Base-by-base conservation (phyloP, 37 sponge, comb jelly and placozoan species). In the Amphimedon queenslandica region DNA sequence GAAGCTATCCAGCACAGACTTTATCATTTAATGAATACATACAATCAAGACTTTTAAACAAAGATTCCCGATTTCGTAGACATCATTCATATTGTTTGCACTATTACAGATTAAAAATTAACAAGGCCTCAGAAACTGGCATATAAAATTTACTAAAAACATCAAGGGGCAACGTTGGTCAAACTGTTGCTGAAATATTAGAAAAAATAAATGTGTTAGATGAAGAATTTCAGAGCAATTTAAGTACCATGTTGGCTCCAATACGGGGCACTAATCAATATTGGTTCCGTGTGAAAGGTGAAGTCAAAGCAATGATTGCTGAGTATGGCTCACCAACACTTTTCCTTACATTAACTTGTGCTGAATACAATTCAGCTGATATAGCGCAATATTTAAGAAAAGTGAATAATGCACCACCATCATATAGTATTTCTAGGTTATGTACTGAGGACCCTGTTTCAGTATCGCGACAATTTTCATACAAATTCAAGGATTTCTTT, bases 291-390 rank as follows among this genome's bases (percentile, higher is more conserved):
- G n/a, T n/a, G n/a, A n/a, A n/a, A n/a, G n/a, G n/a, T n/a, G n/a
- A n/a, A n/a, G n/a, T n/a, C n/a, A n/a, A n/a, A n/a, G n/a, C n/a
- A n/a, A n/a, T n/a, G n/a, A n/a, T n/a, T n/a, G n/a, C n/a, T n/a
- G n/a, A n/a, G n/a, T n/a, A n/a, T n/a, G 63, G 78, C 3, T 27
- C 67, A 39, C 81, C 81, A 25, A 80, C 81, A 61, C 42, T 71
- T n/a, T 80, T 80, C 41, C 42, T 80, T 64, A 80, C 81, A 33
- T 80, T 80, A 51, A 80, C 73, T 75, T 71, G 73, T 71, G 81
- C 73, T 38, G 81, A 80, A 43, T 80, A 80, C 72, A 73, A 80
- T 24, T 72, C 53, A 8, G 42, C 39, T 24, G 81, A 80, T 24
- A 80, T 80, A 34, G 64, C 60, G n/a, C 13, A 1, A 29, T 72